phyloP scores from a whole-genome alignment of 1,140 invertebrate genomes.

The Euwallacea similis region DNA sequence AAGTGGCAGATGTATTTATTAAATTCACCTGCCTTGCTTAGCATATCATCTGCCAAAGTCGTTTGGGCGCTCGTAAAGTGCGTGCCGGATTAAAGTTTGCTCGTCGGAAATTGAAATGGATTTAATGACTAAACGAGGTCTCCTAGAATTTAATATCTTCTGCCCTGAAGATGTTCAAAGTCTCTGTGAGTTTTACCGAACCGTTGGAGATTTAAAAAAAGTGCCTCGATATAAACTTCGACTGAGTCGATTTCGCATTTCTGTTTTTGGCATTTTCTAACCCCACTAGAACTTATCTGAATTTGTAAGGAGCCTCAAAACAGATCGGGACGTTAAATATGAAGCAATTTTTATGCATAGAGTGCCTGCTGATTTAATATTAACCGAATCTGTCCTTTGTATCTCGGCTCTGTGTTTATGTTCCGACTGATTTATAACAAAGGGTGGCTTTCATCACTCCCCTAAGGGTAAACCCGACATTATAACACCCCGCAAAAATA shows the following conservation, averaged over 20 bases:
- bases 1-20: slow-evolving; percentile 31
- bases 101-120: background rate
- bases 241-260: background rate
- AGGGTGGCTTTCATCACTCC: slow-evolving; percentile 45
- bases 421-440: slow-evolving; percentile 45
- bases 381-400: slow-evolving; percentile 23
- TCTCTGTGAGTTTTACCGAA: background rate
- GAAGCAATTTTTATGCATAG: slow-evolving; percentile 21
- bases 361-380: slow-evolving; percentile 19
- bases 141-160: background rate
- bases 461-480: slow-evolving; percentile 38
- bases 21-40: slow-evolving; percentile 26
- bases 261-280: too few species aligned
- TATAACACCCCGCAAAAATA: slow-evolving; percentile 44
- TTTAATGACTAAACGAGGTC: background rate
- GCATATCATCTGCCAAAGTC: slow-evolving; percentile 24
- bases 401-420: slow-evolving; percentile 33
- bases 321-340: slow-evolving; percentile 11
- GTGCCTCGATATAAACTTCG: background rate
- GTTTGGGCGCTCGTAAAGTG: background rate
- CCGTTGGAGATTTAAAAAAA: too few species aligned
- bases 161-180: background rate
- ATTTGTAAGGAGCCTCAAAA: background rate
- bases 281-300: background rate
- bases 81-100: slow-evolving; percentile 4